phyloP scores from a whole-genome alignment of 2,888 invertebrate genomes.

The Tortricodes alternella region DNA sequence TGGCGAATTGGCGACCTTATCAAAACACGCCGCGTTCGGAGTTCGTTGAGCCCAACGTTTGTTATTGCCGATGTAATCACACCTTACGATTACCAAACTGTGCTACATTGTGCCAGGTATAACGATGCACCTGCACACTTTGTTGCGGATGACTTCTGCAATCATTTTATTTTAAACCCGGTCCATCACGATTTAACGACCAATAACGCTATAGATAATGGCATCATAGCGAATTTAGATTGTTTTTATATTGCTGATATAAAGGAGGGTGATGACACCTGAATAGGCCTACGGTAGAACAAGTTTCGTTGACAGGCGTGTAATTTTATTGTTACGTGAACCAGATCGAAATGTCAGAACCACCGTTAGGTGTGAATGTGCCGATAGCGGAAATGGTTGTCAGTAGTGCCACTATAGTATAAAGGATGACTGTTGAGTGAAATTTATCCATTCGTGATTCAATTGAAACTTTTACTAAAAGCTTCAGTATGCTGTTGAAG shows the following conservation, averaged over 20 bases:
- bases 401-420: conserved; percentile 42
- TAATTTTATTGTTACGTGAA: conserved; percentile 75
- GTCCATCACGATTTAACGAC: conserved; percentile 35
- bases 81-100: conserved; percentile 19
- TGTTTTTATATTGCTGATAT: conserved; percentile 15
- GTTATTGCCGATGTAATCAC: conserved; percentile 42
- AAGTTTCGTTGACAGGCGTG: conserved; percentile 56
- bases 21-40: conserved; percentile 57
- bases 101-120: background rate
- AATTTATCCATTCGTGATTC: conserved; percentile 11
- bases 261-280: conserved; percentile 49
- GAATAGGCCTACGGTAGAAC: conserved; percentile 54
- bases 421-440: conserved; percentile 13
- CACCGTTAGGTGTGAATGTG: conserved; percentile 73
- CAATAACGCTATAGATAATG: conserved; percentile 27
- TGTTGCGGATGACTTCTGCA: conserved; percentile 27
- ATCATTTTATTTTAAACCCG: conserved; percentile 42
- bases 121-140: conserved; percentile 16
- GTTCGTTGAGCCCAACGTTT: conserved; percentile 58
- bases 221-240: conserved; percentile 14
- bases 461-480: background rate
- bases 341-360: conserved; percentile 69
- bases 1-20: conserved; percentile 73
- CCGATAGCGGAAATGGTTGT: conserved; percentile 63
- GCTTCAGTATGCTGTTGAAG: background rate